Conservation (phyloP, 2,113 vertebrate genomes). For the Melanostigma gelatinosum region DNA sequence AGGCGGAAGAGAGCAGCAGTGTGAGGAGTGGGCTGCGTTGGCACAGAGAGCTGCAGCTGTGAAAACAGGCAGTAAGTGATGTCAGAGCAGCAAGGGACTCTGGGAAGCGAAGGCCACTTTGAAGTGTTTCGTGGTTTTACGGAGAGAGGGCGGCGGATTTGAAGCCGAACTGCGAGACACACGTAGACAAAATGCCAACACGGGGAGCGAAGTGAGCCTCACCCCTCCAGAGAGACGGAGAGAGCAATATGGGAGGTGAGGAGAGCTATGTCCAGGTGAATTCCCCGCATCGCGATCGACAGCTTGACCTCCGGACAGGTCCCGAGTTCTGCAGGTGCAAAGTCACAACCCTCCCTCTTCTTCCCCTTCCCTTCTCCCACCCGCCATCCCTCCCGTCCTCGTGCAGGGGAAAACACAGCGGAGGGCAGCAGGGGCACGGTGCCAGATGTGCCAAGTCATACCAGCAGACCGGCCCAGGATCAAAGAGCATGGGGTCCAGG, state of each 20-base stretch:
- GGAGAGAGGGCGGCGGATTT: conserved; percentile 28
- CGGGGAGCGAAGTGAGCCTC: neutral
- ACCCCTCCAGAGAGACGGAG: neutral
- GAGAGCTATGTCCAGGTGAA: conserved; percentile 59
- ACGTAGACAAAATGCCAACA: conserved; percentile 6
- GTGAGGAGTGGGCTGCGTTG: conserved; percentile 62
- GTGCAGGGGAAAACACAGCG: conserved; percentile 40
- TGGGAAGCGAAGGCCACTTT: conserved; percentile 69
- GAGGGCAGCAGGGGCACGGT: conserved; percentile 40
- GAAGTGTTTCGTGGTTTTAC: conserved; percentile 65
- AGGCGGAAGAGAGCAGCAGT: conserved; percentile 43
- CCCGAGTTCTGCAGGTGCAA: conserved; percentile 65
- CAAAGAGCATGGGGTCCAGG: conserved; percentile 50
- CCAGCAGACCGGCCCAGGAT: conserved; percentile 53
- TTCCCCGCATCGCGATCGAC: conserved; percentile 53
- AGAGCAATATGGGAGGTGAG: conserved; percentile 9
- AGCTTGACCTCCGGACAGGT: conserved; percentile 45
- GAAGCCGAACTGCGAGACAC: neutral
- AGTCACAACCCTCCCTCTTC: conserved; percentile 28
- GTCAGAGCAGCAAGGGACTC: conserved; percentile 73
- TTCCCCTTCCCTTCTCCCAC: neutral
- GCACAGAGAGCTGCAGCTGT: conserved; percentile 69
- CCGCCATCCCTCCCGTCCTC: neutral
- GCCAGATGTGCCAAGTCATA: conserved; percentile 72
- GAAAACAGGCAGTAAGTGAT: conserved; percentile 76